phyloP scores from a whole-genome alignment of 1,140 invertebrate genomes.

The Physella acuta region DNA sequence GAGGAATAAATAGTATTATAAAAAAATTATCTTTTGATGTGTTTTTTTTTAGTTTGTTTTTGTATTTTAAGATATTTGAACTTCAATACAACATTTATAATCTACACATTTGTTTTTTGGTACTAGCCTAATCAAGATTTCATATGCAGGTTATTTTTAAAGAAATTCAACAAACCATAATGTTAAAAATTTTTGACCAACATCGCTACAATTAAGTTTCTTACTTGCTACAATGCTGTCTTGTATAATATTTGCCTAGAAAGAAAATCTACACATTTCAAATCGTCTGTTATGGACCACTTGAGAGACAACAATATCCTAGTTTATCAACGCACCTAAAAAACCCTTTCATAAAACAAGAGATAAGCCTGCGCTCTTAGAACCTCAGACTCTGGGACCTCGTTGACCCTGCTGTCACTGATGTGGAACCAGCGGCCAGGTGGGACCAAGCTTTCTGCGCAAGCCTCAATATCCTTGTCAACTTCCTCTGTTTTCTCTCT shows the following conservation, averaged over 20 bases:
- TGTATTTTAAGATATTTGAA: no score
- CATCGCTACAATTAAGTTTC: no score
- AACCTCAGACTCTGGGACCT: slow-evolving; percentile 79
- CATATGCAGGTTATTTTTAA: no score
- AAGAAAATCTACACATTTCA: background rate
- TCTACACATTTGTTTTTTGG: no score
- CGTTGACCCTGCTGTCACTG: slow-evolving; percentile 81
- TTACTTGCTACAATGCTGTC: background rate
- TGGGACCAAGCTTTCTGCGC: slow-evolving; percentile 54
- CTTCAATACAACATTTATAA: no score
- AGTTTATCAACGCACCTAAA: slow-evolving; percentile 36
- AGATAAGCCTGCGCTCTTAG: slow-evolving; percentile 91
- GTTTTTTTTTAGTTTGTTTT: no score
- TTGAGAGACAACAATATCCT: background rate
- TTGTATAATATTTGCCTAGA: background rate
- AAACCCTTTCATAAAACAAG: slow-evolving; percentile 83
- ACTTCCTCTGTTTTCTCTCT: slow-evolving; percentile 23
- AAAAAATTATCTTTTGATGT: no score
- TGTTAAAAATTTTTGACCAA: no score
- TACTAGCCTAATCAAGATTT: no score
- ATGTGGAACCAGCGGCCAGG: slow-evolving; percentile 88
- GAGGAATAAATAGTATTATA: no score
- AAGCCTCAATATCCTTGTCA: slow-evolving; percentile 33
- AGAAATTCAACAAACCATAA: no score
- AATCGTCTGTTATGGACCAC: background rate